phyloP scores from a whole-genome alignment of 1,140 invertebrate genomes.

The Ostrea edulis region DNA sequence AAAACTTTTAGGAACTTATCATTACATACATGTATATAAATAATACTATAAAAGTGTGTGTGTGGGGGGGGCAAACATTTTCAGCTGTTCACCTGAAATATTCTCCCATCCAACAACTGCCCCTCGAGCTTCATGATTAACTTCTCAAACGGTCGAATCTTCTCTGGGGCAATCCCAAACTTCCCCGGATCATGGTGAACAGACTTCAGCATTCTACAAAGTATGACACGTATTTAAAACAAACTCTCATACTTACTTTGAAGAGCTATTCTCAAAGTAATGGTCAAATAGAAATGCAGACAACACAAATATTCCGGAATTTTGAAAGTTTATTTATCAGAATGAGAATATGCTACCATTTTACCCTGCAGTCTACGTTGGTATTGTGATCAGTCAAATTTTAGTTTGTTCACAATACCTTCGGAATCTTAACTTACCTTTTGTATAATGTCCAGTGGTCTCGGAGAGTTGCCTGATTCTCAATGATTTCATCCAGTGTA shows the following conservation, averaged over 20 bases:
- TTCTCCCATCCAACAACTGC: slow-evolving; percentile 83
- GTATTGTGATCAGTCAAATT: too few species aligned
- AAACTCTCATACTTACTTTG: neutral
- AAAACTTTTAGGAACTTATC: too few species aligned
- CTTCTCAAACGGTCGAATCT: slow-evolving; percentile 85
- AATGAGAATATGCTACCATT: too few species aligned
- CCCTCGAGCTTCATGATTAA: slow-evolving; percentile 85
- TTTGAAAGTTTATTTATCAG: too few species aligned
- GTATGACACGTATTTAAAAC: neutral
- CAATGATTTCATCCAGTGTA: slow-evolving; percentile 87
- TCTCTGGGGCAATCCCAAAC: slow-evolving; percentile 82
- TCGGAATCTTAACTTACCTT: slow-evolving; percentile 68
- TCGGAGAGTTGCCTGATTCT: slow-evolving; percentile 82
- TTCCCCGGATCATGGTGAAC: slow-evolving; percentile 85
- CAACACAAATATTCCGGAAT: too few species aligned
- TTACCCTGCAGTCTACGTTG: too few species aligned
- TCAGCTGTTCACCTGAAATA: slow-evolving; percentile 82
- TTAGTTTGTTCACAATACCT: too few species aligned
- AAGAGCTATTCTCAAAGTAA: neutral
- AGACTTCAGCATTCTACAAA: slow-evolving; percentile 83
- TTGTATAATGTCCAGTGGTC: slow-evolving; percentile 87
- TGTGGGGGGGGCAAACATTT: too few species aligned
- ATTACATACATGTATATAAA: too few species aligned
- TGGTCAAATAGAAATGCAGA: too few species aligned
- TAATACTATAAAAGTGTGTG: too few species aligned